Evolutionary conservation across 2,797 vertebrate species (phyloP).

Genomic region (Phoxinus dragarum): DNA sequence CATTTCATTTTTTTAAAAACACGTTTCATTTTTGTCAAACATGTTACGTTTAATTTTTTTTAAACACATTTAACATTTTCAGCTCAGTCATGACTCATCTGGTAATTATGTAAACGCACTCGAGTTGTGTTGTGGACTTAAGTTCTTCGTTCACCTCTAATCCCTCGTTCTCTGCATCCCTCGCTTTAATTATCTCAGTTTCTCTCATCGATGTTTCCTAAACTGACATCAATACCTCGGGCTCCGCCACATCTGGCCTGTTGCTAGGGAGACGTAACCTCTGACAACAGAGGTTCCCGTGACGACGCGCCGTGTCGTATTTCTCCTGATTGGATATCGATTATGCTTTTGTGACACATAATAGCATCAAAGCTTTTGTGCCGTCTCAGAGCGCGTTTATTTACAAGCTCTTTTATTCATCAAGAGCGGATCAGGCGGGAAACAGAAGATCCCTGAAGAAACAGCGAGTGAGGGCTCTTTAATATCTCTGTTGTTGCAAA

Average conservation of each 20-base stretch:
- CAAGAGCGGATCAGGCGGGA: neutral
- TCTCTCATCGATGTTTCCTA: constrained; percentile 80
- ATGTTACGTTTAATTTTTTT: too few relatives aligned
- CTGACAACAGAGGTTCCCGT: constrained; percentile 81
- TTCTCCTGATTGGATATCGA: constrained; percentile 86
- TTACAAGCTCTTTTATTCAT: constrained; percentile 68
- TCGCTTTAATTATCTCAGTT: constrained; percentile 75
- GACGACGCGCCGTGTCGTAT: constrained; percentile 78
- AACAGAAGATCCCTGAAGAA: neutral
- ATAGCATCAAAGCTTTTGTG: constrained; percentile 81
- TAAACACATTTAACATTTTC: too few relatives aligned
- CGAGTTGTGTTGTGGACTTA: constrained; percentile 7
- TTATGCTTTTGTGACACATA: constrained; percentile 86
- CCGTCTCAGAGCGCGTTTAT: constrained; percentile 77
- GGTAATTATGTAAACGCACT: neutral
- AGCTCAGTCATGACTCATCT: neutral
- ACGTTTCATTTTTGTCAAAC: too few relatives aligned
- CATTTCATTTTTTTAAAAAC: too few relatives aligned
- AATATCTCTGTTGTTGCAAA: neutral
- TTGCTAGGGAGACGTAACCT: constrained; percentile 81
- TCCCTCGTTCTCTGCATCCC: constrained; percentile 53
- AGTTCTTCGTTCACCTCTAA: constrained; percentile 60
- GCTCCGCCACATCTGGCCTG: constrained; percentile 77
- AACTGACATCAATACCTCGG: constrained; percentile 78
- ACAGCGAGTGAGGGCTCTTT: neutral